Evolutionary conservation across 30 jellyfish, hydroid and myxozoan species (phyloP).

Genomic region (Hydractinia echinata): DNA sequence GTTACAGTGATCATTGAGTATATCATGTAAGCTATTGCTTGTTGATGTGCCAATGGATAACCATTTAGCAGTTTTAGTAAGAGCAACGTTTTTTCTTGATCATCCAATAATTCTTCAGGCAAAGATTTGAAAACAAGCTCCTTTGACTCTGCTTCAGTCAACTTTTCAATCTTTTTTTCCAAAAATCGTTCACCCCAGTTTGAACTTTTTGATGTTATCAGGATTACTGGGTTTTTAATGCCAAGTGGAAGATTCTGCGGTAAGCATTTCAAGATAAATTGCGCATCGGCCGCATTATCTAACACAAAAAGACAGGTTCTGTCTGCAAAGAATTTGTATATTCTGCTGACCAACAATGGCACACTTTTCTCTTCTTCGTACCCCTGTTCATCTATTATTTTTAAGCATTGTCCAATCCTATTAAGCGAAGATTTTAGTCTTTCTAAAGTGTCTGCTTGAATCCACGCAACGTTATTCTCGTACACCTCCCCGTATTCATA

Average conservation of each 20-base stretch:
- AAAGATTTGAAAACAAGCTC: conserved; percentile 12
- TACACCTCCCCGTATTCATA: conserved; percentile 22
- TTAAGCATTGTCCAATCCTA: conserved; percentile 18
- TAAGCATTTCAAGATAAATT: conserved; percentile 21
- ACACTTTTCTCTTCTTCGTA: too few species aligned
- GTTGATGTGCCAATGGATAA: conserved; percentile 56
- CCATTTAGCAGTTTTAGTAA: conserved; percentile 36
- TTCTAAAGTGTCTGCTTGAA: conserved; percentile 29
- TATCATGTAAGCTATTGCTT: conserved; percentile 27
- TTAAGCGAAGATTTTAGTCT: conserved; percentile 30
- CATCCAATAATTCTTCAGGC: neutral
- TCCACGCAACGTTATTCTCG: conserved; percentile 47
- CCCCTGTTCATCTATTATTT: neutral
- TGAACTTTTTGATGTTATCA: conserved; percentile 41
- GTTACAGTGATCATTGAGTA: neutral
- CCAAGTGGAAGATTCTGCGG: conserved; percentile 13
- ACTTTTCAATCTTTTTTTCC: conserved; percentile 19
- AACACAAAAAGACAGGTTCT: conserved; percentile 32
- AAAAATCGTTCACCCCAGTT: conserved; percentile 42
- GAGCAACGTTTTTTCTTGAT: conserved; percentile 26
- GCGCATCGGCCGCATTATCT: conserved; percentile 47
- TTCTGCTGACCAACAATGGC: neutral
- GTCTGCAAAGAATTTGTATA: conserved; percentile 7
- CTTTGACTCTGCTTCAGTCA: conserved; percentile 34
- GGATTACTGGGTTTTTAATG: conserved; percentile 24